Conservation (phyloP, 2,797 vertebrate species). For the Podargus strigoides region DNA sequence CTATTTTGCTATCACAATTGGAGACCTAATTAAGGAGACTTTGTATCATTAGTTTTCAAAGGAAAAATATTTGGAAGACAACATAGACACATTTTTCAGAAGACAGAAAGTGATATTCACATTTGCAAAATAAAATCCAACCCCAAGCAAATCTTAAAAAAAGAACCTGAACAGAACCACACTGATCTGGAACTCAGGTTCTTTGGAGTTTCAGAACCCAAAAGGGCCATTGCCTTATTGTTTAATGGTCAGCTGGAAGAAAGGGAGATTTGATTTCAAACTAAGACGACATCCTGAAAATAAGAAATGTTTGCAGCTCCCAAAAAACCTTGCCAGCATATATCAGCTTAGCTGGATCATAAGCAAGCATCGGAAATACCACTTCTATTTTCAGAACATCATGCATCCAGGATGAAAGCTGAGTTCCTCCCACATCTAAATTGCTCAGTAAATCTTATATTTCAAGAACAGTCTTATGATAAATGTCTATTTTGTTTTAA, state of each 20-base stretch:
- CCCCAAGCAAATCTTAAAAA: background rate
- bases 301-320: background rate
- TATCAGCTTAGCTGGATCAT: slow-evolving; percentile 49
- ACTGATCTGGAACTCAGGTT: background rate
- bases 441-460: slow-evolving; percentile 49
- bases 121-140: background rate
- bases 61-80: background rate
- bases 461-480: slow-evolving; percentile 39
- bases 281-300: background rate
- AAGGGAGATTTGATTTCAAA: background rate
- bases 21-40: background rate
- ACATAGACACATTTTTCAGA: background rate
- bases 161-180: background rate
- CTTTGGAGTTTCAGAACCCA: background rate
- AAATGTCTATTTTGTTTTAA: slow-evolving; percentile 46
- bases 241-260: background rate
- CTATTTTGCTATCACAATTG: background rate
- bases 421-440: slow-evolving; percentile 52
- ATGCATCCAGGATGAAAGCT: slow-evolving; percentile 47
- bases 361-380: slow-evolving; percentile 58
- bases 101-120: background rate
- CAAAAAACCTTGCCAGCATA: slow-evolving; percentile 9
- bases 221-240: background rate
- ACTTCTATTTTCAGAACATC: slow-evolving; percentile 61
- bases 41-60: background rate